Percentiles rank a stretch among this genome's conserved stretches.
These are phyloP conservation scores for Lichenostomus cassidix DNA, from an alignment of 2,113 vertebrate species.

Conservation along the genomic window DNA sequence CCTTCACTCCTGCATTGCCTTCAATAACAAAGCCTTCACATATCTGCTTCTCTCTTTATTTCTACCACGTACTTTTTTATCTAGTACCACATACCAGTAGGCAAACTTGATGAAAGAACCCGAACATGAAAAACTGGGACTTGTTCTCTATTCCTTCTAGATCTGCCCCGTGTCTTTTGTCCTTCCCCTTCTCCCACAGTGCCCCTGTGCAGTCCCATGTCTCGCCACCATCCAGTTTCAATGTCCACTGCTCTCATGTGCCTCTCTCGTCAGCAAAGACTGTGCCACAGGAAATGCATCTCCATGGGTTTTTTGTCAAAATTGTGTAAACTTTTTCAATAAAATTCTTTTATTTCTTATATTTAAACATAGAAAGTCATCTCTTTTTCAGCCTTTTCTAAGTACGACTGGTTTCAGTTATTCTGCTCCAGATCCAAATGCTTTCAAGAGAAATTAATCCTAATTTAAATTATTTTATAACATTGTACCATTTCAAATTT, in stretches of 20 bases:
- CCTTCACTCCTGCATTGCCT: not conserved
- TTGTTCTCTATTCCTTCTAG: not conserved
- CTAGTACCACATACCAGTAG: not conserved
- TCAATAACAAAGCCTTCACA: not conserved
- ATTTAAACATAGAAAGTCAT: not conserved
- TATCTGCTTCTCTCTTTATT: not conserved
- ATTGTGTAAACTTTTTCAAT: not conserved
- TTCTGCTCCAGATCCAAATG: not conserved
- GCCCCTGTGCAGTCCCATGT: not conserved
- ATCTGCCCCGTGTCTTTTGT: not conserved
- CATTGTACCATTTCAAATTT: not conserved
- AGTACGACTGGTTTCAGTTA: not conserved
- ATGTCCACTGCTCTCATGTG: accelerated
- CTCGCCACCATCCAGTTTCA: accelerated
- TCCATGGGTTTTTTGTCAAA: not conserved
- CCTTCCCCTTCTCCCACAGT: not conserved
- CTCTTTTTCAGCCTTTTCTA: not conserved
- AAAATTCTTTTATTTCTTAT: not conserved
- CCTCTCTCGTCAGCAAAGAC: no score
- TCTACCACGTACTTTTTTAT: not conserved
- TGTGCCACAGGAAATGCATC: not conserved
- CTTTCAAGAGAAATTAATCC: not conserved
- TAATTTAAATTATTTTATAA: not conserved
- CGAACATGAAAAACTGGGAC: not conserved
- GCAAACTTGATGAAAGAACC: not conserved